Evolutionary conservation across 2,888 invertebrate species (phyloP).

Genomic region (Trichopoda pennipes): DNA sequence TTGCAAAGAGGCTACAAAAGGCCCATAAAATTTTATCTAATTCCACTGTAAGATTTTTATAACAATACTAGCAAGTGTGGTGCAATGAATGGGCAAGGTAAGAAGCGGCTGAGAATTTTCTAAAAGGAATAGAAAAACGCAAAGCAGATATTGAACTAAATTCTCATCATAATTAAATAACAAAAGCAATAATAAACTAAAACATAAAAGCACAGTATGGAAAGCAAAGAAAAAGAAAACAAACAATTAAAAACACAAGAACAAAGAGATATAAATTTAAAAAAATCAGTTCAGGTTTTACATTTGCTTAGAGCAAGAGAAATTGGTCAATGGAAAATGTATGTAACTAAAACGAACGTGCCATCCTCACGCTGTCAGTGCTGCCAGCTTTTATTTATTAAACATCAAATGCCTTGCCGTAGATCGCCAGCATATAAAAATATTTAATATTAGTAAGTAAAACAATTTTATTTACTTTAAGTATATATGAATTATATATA

Average conservation of each 20-base stretch:
- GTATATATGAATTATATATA: too few relatives aligned
- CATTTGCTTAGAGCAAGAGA: not conserved
- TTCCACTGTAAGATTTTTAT: not conserved
- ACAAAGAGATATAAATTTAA: not conserved
- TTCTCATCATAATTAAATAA: conserved; percentile 27
- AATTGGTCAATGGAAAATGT: conserved; percentile 21
- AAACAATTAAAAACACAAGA: not conserved
- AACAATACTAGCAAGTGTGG: conserved; percentile 28
- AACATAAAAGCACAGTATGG: conserved; percentile 23
- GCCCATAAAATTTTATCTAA: not conserved
- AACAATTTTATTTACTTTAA: too few relatives aligned
- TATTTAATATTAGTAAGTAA: too few relatives aligned
- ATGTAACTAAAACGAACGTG: conserved; percentile 14
- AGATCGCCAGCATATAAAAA: too few relatives aligned
- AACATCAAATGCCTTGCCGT: too few relatives aligned
- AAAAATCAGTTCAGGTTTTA: conserved; percentile 17
- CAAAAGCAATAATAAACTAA: conserved; percentile 1
- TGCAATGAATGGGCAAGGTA: conserved; percentile 20
- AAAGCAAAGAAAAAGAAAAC: conserved; percentile 10
- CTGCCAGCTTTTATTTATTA: too few relatives aligned
- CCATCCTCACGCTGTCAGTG: not conserved
- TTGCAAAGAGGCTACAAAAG: not conserved
- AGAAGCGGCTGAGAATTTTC: conserved; percentile 18
- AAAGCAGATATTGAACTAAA: conserved; percentile 45
- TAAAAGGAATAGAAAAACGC: conserved; percentile 18